These are phyloP conservation scores for Spongia lamella DNA, from an alignment of 37 sponge, comb jelly and placozoan genomes.

Conservation along the genomic window DNA sequence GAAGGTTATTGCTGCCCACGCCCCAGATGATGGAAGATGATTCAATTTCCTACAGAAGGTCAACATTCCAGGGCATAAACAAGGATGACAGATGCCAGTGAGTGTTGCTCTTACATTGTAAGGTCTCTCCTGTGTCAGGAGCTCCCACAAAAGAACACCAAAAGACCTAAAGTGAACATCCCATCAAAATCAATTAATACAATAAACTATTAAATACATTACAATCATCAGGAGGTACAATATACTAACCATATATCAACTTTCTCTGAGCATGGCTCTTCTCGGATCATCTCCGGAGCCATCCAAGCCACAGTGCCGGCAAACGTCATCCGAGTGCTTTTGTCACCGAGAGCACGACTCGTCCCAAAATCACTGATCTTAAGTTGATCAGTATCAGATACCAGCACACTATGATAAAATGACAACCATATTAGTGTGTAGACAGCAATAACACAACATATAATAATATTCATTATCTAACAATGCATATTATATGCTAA, in stretches of 20 bases:
- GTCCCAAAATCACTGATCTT: constrained; percentile 92
- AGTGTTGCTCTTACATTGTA: no score
- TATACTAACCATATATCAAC: constrained; percentile 76
- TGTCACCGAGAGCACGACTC: constrained; percentile 61
- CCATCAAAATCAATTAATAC: no score
- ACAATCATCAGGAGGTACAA: neutral
- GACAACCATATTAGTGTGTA: neutral
- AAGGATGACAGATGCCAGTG: no score
- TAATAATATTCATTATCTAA: neutral
- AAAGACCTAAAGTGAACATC: no score
- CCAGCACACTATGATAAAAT: constrained; percentile 55
- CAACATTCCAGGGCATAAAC: no score
- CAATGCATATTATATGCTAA: no score
- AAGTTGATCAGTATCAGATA: constrained; percentile 47
- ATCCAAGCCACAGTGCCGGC: constrained; percentile 89
- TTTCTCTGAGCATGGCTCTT: constrained; percentile 81
- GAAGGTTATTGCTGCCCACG: no score
- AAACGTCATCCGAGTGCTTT: constrained; percentile 83
- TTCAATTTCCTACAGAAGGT: no score
- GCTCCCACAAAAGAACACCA: no score
- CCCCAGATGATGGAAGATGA: no score
- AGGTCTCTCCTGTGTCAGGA: no score
- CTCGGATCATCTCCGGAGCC: constrained; percentile 84
- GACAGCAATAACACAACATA: neutral
- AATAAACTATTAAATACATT: no score